These are phyloP conservation scores for Allochrocebus solatus DNA, from an alignment of 2,797 vertebrate species.

Conservation along the genomic window DNA sequence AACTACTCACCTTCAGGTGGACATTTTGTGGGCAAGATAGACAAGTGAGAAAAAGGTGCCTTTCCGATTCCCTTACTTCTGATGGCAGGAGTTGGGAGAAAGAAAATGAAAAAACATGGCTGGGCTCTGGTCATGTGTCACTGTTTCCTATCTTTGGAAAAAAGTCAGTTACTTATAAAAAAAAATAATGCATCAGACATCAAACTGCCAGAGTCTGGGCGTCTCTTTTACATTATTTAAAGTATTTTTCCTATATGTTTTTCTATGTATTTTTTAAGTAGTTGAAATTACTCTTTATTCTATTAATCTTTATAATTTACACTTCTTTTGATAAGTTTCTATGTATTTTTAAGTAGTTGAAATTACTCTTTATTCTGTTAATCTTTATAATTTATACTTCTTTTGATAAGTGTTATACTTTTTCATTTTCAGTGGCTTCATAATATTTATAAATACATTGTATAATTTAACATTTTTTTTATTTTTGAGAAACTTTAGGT, in stretches of 20 bases:
- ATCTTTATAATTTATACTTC: not conserved
- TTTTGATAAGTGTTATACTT: not conserved
- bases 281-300: not conserved
- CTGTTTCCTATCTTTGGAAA: not conserved
- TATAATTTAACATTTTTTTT: not conserved
- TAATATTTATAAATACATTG: not conserved
- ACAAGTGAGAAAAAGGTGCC: not conserved
- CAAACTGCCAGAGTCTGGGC: not conserved
- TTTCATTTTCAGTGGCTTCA: not conserved
- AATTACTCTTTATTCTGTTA: not conserved
- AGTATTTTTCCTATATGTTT: not conserved
- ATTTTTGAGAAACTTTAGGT: not conserved
- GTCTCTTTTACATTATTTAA: not conserved
- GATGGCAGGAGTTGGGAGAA: not conserved
- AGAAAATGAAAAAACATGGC: not conserved
- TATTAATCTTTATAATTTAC: not conserved
- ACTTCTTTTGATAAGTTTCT: not conserved
- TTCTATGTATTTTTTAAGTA: not conserved
- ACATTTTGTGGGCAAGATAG: not conserved
- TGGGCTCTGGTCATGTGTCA: not conserved
- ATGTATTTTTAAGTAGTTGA: not conserved
- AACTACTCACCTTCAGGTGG: not conserved
- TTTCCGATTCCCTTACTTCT: not conserved
- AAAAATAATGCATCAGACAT: not conserved
- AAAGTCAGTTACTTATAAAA: not conserved